Percentiles rank a stretch among this genome's conserved stretches.
phyloP scores from a whole-genome alignment of 2,113 vertebrate genomes.

The Mesocricetus auratus region DNA sequence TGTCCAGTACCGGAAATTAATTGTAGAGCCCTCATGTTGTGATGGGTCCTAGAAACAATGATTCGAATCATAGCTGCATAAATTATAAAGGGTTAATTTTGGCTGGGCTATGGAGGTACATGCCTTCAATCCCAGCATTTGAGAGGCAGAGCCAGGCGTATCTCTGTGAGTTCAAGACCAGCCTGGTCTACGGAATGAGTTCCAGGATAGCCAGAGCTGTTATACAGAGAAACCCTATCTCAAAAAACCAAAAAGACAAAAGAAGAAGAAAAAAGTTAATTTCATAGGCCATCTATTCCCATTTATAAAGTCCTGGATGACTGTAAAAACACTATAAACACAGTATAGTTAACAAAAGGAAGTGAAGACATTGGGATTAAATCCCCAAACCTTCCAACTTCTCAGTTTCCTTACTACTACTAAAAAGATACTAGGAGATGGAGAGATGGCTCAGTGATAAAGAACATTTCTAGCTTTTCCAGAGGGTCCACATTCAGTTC shows the following conservation, averaged over 20 bases:
- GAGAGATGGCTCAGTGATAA: background rate
- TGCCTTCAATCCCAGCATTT: too few species aligned
- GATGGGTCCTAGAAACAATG: conserved; percentile 7
- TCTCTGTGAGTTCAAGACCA: background rate
- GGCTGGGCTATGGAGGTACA: background rate
- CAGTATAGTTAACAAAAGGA: background rate
- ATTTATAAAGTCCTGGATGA: background rate
- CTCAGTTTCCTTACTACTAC: background rate
- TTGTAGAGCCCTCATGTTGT: conserved; percentile 31
- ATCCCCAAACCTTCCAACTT: conserved; percentile 4
- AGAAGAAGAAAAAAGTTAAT: background rate
- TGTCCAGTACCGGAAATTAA: conserved; percentile 14
- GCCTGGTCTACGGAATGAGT: background rate
- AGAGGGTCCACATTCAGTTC: background rate
- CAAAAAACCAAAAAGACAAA: background rate
- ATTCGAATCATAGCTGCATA: conserved; percentile 22
- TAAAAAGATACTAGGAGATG: background rate
- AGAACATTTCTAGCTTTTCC: background rate
- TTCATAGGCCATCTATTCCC: background rate
- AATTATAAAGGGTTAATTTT: background rate
- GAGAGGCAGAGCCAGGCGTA: too few species aligned
- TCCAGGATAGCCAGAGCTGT: background rate
- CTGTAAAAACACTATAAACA: background rate
- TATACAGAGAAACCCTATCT: background rate
- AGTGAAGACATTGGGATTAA: conserved; percentile 36